Evolutionary conservation across 2,113 vertebrate species (phyloP), one percentile per base, ranked within the genome.

Genomic region (Platycercus adscitus): DNA sequence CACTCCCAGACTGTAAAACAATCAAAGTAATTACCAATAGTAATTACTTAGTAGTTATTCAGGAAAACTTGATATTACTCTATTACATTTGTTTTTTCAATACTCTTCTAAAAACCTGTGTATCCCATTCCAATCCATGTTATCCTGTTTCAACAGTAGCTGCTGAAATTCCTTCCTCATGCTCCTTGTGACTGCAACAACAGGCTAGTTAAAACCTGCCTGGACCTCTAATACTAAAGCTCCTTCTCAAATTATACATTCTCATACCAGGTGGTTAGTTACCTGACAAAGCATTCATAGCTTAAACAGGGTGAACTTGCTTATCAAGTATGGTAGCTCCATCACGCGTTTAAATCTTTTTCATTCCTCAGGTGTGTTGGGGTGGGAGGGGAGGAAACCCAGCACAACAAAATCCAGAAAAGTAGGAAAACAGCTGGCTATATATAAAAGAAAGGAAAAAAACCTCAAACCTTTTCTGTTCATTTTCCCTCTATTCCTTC

Each of bases 401-500:
- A 82, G n/a, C 6, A 28, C 7, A 68, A 47, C 26, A 50, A 88
- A 81, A 31, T 37, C 14, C 43, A 70, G 55, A 75, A 53, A 77
- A 66, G 60, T 15, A 68, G 49, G 9, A 43, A 93, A 85, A 35
- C 7, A n/a, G 6, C 4, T 82, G 28, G 10, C 47, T 85, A 41
- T 37, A 43, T 43, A n/a, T 13, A 70, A 47, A 73, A 53, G 6
- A 66, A 65, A 35, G 26, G 4, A 0, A 0, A 2, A 37, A 11
- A 17, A 6, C 12, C 33, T 58, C 33, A 15, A 58, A 24, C 6
- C 6, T 24, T 58, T 81, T 89, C 7, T 47, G 2, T 47, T 86
- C n/a, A 31, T 84, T 85, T 83, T 19, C 17, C 7, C 6, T 55
- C 3, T 29, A 58, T 28, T 88, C 6, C 75, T 83, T 79, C 29